phyloP scores from a whole-genome alignment of 1,140 invertebrate genomes.

The Octopus sinensis region DNA sequence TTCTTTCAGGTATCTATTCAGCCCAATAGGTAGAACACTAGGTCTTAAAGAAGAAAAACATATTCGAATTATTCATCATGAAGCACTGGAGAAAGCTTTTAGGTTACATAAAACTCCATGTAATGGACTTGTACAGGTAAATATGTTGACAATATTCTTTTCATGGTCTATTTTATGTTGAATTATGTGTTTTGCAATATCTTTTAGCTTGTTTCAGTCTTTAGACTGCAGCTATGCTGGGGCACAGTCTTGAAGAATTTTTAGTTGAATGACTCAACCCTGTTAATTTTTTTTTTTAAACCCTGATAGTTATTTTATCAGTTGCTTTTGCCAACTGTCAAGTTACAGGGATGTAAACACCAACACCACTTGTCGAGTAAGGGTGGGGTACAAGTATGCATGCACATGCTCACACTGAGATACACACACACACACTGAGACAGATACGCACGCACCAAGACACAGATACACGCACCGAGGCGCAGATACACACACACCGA shows the following conservation, averaged over 20 bases:
- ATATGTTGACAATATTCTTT: not conserved
- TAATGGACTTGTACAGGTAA: slow-evolving; percentile 9
- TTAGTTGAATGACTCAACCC: not conserved
- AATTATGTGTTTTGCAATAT: not conserved
- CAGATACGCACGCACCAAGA: too few relatives aligned
- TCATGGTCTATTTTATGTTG: not conserved
- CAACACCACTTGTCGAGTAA: too few relatives aligned
- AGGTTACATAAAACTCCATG: not conserved
- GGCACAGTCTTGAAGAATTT: not conserved
- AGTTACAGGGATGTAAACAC: too few relatives aligned
- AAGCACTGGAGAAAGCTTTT: slow-evolving; percentile 6
- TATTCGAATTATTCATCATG: not conserved
- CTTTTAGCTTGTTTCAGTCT: not conserved
- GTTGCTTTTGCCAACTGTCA: too few relatives aligned
- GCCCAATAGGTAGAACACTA: not conserved
- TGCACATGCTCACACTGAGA: too few relatives aligned
- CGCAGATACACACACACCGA: too few relatives aligned
- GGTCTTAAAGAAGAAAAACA: slow-evolving; percentile 8
- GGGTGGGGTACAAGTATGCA: too few relatives aligned
- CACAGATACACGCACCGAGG: too few relatives aligned
- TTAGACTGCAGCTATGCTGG: not conserved
- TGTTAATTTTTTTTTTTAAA: not conserved
- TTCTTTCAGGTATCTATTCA: not conserved
- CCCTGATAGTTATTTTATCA: not conserved
- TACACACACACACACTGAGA: too few relatives aligned